These are phyloP conservation scores for Oncorhynchus tshawytscha DNA, from an alignment of 2,113 vertebrate genomes.

Conservation along the genomic window DNA sequence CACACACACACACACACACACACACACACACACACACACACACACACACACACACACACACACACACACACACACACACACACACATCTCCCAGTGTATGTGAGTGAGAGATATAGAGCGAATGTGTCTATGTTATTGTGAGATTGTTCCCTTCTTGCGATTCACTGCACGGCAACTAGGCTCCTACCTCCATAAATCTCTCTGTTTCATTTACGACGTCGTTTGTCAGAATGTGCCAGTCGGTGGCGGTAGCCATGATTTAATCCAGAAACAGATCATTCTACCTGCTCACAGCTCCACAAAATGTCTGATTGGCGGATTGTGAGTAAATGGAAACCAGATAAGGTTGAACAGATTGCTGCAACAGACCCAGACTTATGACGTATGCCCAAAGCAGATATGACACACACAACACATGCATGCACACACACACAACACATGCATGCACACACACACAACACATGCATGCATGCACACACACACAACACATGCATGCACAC, in stretches of 20 bases:
- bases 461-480: no score
- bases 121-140: background rate
- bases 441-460: no score
- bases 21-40: background rate
- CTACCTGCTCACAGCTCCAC: background rate
- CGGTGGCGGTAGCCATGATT: background rate
- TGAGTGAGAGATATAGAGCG: background rate
- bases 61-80: slow-evolving; percentile 18
- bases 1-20: background rate
- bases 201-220: background rate
- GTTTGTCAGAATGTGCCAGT: background rate
- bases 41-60: slow-evolving; percentile 37
- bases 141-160: background rate
- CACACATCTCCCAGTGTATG: slow-evolving; percentile 15
- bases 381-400: no score
- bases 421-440: background rate
- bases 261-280: background rate
- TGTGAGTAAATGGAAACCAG: no score
- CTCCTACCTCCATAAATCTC: background rate
- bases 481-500: background rate
- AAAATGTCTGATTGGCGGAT: background rate
- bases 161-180: background rate
- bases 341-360: no score
- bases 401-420: no score
- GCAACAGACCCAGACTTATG: no score